Conservation (phyloP, 1,140 invertebrate genomes). For the Hypsibius dujardini region DNA sequence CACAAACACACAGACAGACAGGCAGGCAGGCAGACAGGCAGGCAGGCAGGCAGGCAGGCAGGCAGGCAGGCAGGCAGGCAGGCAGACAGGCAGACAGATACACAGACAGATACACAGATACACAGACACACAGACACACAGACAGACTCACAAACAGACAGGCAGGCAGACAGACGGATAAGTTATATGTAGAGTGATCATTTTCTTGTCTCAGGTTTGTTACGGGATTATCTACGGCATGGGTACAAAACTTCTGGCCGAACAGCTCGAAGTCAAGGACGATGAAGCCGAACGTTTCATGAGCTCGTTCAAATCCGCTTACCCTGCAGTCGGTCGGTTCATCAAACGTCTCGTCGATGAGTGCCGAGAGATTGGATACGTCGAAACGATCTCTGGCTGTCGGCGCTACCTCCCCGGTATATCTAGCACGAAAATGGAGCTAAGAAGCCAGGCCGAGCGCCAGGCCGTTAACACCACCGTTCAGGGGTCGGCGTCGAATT, state of each 20-base stretch:
- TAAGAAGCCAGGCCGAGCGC: conserved; percentile 58
- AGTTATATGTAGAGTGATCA: not conserved
- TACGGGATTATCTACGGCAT: conserved; percentile 98
- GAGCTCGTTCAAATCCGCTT: conserved; percentile 60
- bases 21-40: too few species aligned
- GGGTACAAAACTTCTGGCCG: conserved; percentile 61
- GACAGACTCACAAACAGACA: too few species aligned
- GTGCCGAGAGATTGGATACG: conserved; percentile 53
- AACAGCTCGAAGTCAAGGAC: conserved; percentile 58
- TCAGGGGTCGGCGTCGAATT: conserved; percentile 85
- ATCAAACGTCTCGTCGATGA: conserved; percentile 45
- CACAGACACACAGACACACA: too few species aligned
- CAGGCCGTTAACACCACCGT: conserved; percentile 86
- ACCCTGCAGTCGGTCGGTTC: conserved; percentile 49
- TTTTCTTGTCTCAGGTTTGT: conserved; percentile 48
- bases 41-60: too few species aligned
- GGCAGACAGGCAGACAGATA: too few species aligned
- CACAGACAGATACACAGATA: too few species aligned
- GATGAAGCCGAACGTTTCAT: conserved; percentile 59
- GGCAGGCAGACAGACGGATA: too few species aligned
- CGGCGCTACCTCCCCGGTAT: conserved; percentile 60
- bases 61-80: too few species aligned
- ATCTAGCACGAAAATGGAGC: conserved; percentile 42
- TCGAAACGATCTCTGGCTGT: conserved; percentile 61
- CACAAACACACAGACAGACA: too few species aligned